phyloP scores from a whole-genome alignment of 2,888 invertebrate genomes.

The Drosophila quinaria region DNA sequence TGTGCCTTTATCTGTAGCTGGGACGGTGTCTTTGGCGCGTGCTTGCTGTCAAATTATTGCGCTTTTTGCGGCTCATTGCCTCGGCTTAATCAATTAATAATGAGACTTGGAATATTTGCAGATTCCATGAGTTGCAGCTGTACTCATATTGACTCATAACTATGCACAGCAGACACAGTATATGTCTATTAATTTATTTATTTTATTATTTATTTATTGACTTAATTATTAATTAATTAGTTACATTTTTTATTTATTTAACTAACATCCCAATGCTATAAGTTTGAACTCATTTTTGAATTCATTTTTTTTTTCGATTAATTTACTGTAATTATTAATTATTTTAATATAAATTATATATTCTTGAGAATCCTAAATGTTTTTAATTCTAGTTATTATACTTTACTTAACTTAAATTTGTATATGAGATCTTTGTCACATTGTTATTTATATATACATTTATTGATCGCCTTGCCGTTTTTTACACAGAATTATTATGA shows the following conservation, averaged over 20 bases:
- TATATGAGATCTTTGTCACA: slow-evolving; percentile 1
- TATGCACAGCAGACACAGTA: not conserved
- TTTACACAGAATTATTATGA: slow-evolving; percentile 1
- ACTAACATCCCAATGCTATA: too few relatives aligned
- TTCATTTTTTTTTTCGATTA: too few relatives aligned
- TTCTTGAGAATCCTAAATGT: not conserved
- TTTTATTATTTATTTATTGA: too few relatives aligned
- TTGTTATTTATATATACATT: slow-evolving; percentile 43
- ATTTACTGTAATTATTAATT: not conserved
- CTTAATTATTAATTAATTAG: too few relatives aligned
- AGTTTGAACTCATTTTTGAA: too few relatives aligned
- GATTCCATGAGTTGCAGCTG: slow-evolving; percentile 52
- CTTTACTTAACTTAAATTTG: not conserved
- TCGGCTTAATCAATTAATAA: slow-evolving; percentile 72
- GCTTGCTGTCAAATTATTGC: slow-evolving; percentile 73
- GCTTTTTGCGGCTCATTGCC: slow-evolving; percentile 33
- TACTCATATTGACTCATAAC: not conserved
- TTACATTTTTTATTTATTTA: too few relatives aligned
- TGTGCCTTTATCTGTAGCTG: slow-evolving; percentile 62
- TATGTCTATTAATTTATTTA: too few relatives aligned
- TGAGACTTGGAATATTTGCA: slow-evolving; percentile 36
- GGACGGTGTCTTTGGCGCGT: slow-evolving; percentile 61
- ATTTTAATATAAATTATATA: not conserved
- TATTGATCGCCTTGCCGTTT: slow-evolving; percentile 55
- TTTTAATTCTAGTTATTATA: not conserved